A percentile compares a stretch with the other conserved stretches of the same genome.
These are phyloP conservation scores for Eremophila alpestris DNA, from an alignment of 2,797 vertebrate genomes.

Conservation along the genomic window DNA sequence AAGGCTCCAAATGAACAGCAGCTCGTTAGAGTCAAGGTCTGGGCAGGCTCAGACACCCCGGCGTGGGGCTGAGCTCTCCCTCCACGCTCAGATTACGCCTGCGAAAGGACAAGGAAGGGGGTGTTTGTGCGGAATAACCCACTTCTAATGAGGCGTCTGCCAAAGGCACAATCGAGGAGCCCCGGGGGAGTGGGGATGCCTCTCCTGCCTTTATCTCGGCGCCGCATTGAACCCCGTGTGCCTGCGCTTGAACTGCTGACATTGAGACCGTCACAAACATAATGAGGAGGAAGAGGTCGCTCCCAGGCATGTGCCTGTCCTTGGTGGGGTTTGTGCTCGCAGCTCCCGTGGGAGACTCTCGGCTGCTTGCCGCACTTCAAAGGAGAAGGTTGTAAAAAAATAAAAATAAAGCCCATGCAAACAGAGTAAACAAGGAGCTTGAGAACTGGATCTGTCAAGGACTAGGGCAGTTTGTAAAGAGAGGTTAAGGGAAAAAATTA, in stretches of 20 bases:
- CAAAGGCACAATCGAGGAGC: background rate
- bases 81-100: background rate
- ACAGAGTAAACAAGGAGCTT: constrained; percentile 44
- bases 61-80: background rate
- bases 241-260: constrained; percentile 39
- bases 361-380: background rate
- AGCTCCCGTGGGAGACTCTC: background rate
- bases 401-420: background rate
- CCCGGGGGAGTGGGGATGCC: background rate
- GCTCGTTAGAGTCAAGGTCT: background rate
- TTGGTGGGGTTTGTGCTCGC: background rate
- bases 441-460: constrained; percentile 15
- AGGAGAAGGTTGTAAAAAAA: background rate
- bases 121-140: background rate
- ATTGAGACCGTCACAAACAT: background rate
- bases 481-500: background rate
- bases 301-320: background rate
- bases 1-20: background rate
- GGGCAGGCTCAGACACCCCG: background rate
- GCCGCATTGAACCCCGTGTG: background rate
- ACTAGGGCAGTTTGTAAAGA: background rate
- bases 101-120: background rate
- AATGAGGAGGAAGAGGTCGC: constrained; percentile 40
- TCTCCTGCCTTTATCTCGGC: background rate
- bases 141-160: constrained; percentile 40